Base-by-base conservation (phyloP, 2,797 vertebrate genomes). In the Pseudocheirus occidentalis region DNA sequence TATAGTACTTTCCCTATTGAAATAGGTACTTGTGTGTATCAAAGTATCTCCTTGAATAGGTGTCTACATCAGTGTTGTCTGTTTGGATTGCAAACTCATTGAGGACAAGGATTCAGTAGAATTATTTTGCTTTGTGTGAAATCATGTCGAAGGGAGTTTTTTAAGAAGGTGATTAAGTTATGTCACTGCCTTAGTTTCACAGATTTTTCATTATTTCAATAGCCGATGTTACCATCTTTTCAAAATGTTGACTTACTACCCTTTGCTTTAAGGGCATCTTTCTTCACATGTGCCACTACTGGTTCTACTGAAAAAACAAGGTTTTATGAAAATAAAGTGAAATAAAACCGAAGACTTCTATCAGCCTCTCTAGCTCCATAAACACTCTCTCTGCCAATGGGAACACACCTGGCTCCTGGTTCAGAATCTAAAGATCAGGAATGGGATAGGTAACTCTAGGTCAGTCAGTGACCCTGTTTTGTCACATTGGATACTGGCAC, bases 401-500 rank as follows among this genome's bases (percentile, higher is more conserved):
- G 55, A 28, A 66, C 27, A 4, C 16, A 14, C 2, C 13, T 92
- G 11, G 0, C 57, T 91, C 90, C 40, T 53, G 91, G 55, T 62
- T 92, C 14, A 1, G 90, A 95, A 94, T 59, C 62, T 5, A 90
- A 95, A 87, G 94, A 91, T 50, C 6, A 92, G 92, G 95, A 59
- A 31, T 5, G 6, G 34, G 92, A 57, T 28, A 55, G 73, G 52
- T 90, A 90, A 90, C 21, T 94, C 54, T 3, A 24, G 11, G 55
- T 91, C 40, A 57, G n/a, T 81, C 73, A 81, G 11, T 81, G 9
- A 18, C 73, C 40, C 40, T 24, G 2, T 81, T 81, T 81, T 81
- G 6, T 81, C 31, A 87, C 21, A 24, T 27, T 46, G 21, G 21
- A 46, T 46, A 46, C 40, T 87, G 73, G 24, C 7, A 87, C 24